Percentiles rank a stretch among this genome's conserved stretches.
Conservation (phyloP, 2,113 vertebrate species). For the Balaeniceps rex region DNA sequence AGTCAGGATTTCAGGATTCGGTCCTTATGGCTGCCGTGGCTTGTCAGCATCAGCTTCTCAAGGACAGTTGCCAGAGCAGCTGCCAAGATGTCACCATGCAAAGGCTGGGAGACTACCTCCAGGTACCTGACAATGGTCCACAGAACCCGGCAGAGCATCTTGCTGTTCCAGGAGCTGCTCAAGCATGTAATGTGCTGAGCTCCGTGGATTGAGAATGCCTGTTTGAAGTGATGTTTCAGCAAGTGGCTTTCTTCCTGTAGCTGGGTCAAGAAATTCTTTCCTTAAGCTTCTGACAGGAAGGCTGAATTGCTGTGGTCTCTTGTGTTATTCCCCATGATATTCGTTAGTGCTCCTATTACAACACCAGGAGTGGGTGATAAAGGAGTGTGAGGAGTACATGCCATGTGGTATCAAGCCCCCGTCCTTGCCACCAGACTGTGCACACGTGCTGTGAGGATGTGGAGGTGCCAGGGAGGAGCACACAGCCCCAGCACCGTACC, state of each 20-base stretch:
- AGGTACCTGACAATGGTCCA: not conserved
- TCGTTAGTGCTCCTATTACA: not conserved
- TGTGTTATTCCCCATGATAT: not conserved
- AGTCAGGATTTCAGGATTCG: not conserved
- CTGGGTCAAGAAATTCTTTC: not conserved
- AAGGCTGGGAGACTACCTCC: slow-evolving; percentile 2
- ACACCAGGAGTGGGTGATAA: not conserved
- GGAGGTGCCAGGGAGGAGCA: not conserved
- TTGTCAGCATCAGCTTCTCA: not conserved
- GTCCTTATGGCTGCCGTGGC: not conserved
- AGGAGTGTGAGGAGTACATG: not conserved
- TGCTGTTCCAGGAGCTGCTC: slow-evolving; percentile 34
- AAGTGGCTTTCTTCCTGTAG: not conserved
- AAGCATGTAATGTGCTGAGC: slow-evolving; percentile 26
- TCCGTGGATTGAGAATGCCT: slow-evolving; percentile 14
- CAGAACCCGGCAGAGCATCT: slow-evolving; percentile 25
- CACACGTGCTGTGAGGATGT: fast-evolving
- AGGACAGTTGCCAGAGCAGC: not conserved
- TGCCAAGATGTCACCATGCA: not conserved
- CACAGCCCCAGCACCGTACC: fast-evolving
- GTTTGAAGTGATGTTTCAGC: slow-evolving; percentile 45
- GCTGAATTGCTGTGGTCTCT: slow-evolving; percentile 32
- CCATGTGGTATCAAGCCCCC: not conserved
- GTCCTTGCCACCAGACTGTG: not conserved
- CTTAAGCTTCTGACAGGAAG: slow-evolving; percentile 21